These are phyloP conservation scores for Odontocolon sp. DNA, from an alignment of 2,888 invertebrate genomes.

Conservation along the genomic window DNA sequence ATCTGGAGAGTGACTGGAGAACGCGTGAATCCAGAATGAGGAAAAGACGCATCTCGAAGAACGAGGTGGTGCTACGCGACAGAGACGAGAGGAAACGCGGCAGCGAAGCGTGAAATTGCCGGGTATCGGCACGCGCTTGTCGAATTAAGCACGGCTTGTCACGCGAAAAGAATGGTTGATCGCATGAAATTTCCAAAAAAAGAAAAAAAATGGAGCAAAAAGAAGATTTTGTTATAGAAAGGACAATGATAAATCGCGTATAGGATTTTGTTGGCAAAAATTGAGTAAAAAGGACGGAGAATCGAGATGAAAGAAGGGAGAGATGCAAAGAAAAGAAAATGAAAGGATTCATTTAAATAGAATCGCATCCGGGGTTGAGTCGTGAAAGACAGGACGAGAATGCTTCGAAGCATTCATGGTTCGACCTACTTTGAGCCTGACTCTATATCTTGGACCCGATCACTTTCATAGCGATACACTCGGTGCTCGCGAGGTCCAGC, in stretches of 20 bases:
- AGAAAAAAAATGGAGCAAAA: slow-evolving; percentile 57
- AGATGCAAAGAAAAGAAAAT: not conserved
- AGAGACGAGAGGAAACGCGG: slow-evolving; percentile 12
- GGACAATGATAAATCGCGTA: not conserved
- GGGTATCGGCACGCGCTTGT: slow-evolving; percentile 37
- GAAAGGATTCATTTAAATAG: too few relatives aligned
- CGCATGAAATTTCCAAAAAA: slow-evolving; percentile 20
- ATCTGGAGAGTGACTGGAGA: slow-evolving; percentile 2
- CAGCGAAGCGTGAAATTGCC: slow-evolving; percentile 52
- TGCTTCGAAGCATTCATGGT: slow-evolving; percentile 45
- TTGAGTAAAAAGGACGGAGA: not conserved
- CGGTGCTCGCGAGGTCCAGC: slow-evolving; percentile 3
- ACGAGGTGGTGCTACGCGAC: not conserved
- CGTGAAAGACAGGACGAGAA: not conserved
- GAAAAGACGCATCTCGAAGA: slow-evolving; percentile 15
- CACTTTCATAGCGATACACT: slow-evolving; percentile 66
- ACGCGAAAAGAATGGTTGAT: slow-evolving; percentile 2
- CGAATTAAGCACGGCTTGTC: slow-evolving; percentile 13
- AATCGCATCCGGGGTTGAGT: too few relatives aligned
- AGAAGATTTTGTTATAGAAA: not conserved
- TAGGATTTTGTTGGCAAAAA: slow-evolving; percentile 10
- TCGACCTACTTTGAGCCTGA: slow-evolving; percentile 57
- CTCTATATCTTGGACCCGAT: slow-evolving; percentile 62
- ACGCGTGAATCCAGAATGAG: slow-evolving; percentile 22
- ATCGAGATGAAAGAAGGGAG: not conserved